phyloP scores from a whole-genome alignment of 1,140 invertebrate species.

The Colletes gigas region DNA sequence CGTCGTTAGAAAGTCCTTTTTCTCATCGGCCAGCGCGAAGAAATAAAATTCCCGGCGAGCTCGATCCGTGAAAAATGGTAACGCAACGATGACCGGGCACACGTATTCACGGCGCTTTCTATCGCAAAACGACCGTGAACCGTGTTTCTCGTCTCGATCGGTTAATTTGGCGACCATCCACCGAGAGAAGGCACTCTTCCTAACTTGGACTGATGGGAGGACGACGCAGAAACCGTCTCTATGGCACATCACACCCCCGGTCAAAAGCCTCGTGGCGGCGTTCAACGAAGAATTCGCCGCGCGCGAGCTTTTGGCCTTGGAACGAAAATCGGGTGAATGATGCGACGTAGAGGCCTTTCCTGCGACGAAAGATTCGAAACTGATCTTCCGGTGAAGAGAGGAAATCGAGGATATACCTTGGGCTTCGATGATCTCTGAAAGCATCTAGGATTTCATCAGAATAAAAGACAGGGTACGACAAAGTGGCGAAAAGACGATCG shows the following conservation, averaged over 20 bases:
- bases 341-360: slow-evolving; percentile 66
- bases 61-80: slow-evolving; percentile 16
- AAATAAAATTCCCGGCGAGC: slow-evolving; percentile 7
- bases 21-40: not conserved
- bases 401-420: not conserved
- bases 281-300: not conserved
- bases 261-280: slow-evolving; percentile 38
- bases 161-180: too few relatives aligned
- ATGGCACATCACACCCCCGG: slow-evolving; percentile 73
- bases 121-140: not conserved
- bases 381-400: not conserved
- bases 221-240: slow-evolving; percentile 70
- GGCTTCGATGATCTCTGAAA: slow-evolving; percentile 12
- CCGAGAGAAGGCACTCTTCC: slow-evolving; percentile 13
- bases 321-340: slow-evolving; percentile 59
- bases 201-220: slow-evolving; percentile 51
- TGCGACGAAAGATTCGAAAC: slow-evolving; percentile 52
- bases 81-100: slow-evolving; percentile 9
- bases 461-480: not conserved
- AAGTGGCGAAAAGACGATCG: not conserved
- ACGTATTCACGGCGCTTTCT: slow-evolving; percentile 1
- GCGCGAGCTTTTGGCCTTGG: not conserved
- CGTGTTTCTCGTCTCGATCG: not conserved
- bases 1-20: slow-evolving; percentile 31
- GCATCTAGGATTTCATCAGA: not conserved